Conservation (phyloP, 2,113 vertebrate species). For the Cynoglossus semilaevis region DNA sequence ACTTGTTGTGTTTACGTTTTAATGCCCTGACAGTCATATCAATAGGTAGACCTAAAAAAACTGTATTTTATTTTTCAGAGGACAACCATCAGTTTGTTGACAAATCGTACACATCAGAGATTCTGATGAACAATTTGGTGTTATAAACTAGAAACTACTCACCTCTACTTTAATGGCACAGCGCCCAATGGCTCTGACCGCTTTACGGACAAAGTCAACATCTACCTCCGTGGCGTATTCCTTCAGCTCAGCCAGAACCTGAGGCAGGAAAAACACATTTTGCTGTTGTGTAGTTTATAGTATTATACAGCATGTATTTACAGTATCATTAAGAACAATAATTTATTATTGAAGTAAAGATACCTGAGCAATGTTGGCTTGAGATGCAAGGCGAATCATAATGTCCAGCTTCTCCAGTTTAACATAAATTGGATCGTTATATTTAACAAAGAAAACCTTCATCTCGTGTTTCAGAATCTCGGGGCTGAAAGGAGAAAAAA, state of each 20-base stretch:
- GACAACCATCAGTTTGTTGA: too few relatives aligned
- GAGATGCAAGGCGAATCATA: conserved; percentile 97
- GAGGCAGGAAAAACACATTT: conserved; percentile 5
- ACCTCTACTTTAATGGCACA: conserved; percentile 99
- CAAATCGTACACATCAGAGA: too few relatives aligned
- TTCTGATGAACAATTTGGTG: too few relatives aligned
- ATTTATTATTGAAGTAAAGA: not conserved
- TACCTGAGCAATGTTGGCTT: conserved; percentile 98
- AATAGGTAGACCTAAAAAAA: too few relatives aligned
- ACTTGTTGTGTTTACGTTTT: too few relatives aligned
- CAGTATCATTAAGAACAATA: not conserved
- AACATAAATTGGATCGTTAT: conserved; percentile 98
- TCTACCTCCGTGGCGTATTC: conserved; percentile 98
- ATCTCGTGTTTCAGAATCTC: conserved; percentile 98
- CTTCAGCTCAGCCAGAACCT: conserved; percentile 97
- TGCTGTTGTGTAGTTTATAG: not conserved
- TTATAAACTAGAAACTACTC: conserved; percentile 29
- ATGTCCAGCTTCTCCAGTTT: conserved; percentile 99
- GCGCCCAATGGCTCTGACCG: conserved; percentile 93
- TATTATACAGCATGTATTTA: not conserved
- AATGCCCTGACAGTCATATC: too few relatives aligned
- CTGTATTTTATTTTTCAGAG: too few relatives aligned
- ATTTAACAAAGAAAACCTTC: conserved; percentile 99
- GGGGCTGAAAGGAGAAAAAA: conserved; percentile 73
- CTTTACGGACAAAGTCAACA: conserved; percentile 97